Percentiles rank a stretch among this genome's conserved stretches.
phyloP scores from a whole-genome alignment of 2,888 invertebrate genomes.

The Lissonota sp. region DNA sequence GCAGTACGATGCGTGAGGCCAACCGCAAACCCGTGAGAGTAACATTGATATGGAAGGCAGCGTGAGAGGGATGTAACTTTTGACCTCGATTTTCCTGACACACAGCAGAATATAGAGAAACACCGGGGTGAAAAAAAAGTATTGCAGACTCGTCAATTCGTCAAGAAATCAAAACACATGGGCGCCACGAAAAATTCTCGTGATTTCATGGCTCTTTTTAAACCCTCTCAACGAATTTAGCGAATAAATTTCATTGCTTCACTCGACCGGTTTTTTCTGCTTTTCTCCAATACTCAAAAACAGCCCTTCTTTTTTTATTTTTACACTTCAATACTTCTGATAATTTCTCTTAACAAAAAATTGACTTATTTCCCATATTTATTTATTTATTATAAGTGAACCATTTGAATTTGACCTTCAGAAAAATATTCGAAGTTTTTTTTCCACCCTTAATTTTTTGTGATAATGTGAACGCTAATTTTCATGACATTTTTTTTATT shows the following conservation, averaged over 20 bases:
- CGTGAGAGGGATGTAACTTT: conserved; percentile 15
- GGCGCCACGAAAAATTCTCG: too few relatives aligned
- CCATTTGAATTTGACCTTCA: not conserved
- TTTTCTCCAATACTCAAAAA: too few relatives aligned
- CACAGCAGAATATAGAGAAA: conserved; percentile 18
- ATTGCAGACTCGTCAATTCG: conserved; percentile 13
- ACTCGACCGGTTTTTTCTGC: too few relatives aligned
- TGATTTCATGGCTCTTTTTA: too few relatives aligned
- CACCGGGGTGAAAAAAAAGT: not conserved
- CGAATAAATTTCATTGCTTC: too few relatives aligned
- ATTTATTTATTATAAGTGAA: not conserved
- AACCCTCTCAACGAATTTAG: too few relatives aligned
- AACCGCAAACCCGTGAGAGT: conserved; percentile 45
- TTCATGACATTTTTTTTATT: not conserved
- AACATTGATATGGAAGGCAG: conserved; percentile 50
- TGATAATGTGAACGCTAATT: not conserved
- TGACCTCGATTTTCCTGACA: conserved; percentile 38
- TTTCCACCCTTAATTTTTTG: not conserved
- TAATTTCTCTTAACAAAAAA: too few relatives aligned
- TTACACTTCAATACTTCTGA: too few relatives aligned
- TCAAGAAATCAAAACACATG: conserved; percentile 14
- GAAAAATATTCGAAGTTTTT: not conserved
- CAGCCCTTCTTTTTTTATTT: too few relatives aligned
- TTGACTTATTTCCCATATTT: not conserved
- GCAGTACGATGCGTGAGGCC: conserved; percentile 58